Evolutionary conservation across 2,797 vertebrate genomes (phyloP).

Genomic region (Pangasius larnaudii): DNA sequence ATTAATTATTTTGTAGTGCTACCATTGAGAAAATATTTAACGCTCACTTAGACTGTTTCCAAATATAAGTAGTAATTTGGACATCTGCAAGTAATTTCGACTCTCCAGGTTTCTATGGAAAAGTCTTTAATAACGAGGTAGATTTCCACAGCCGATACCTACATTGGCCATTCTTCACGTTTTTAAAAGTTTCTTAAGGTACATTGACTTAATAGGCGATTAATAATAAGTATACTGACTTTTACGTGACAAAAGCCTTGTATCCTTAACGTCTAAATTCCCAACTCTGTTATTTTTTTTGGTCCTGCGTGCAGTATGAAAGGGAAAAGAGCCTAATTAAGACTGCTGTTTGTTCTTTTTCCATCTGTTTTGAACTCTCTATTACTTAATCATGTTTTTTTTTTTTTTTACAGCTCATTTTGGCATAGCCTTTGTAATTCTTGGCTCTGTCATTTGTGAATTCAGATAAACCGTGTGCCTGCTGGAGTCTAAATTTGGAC

Average conservation of each 20-base stretch:
- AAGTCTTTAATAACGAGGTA: constrained; percentile 54
- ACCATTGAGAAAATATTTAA: constrained; percentile 9
- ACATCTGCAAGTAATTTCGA: constrained; percentile 72
- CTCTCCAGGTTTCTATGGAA: constrained; percentile 32
- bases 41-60: constrained; percentile 5
- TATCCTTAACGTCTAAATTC: neutral
- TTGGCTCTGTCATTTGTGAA: constrained; percentile 27
- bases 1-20: constrained; percentile 17
- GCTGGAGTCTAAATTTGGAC: constrained; percentile 1
- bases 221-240: neutral
- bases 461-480: constrained; percentile 6
- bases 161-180: constrained; percentile 1
- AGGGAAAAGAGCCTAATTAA: constrained; percentile 26
- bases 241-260: constrained; percentile 7
- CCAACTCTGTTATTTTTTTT: neutral
- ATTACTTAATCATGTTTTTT: constrained; percentile 14
- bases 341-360: constrained; percentile 19
- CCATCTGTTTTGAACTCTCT: constrained; percentile 33
- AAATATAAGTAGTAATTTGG: constrained; percentile 40
- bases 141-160: constrained; percentile 64
- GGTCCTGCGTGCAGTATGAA: neutral
- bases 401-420: constrained; percentile 8
- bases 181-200: neutral
- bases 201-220: neutral
- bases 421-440: constrained; percentile 1